Evolutionary conservation across 1,140 invertebrate species (phyloP).

Genomic region (Coptotermes formosanus): DNA sequence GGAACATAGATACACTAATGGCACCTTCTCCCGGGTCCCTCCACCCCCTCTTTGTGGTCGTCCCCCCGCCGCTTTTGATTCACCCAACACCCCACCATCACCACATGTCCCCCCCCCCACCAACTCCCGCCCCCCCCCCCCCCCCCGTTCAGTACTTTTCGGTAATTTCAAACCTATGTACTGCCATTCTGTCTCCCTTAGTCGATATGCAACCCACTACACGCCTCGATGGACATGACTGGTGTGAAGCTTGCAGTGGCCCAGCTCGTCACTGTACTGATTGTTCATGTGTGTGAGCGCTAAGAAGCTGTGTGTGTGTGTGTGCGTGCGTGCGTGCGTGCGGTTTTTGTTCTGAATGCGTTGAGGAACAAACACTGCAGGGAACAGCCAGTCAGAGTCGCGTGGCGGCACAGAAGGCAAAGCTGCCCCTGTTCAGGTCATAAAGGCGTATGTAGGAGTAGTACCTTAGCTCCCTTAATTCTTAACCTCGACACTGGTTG

Average conservation of each 20-base stretch:
- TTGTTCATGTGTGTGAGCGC: too few relatives aligned
- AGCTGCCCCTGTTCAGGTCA: too few relatives aligned
- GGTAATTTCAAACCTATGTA: constrained; percentile 14
- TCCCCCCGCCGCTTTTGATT: background rate
- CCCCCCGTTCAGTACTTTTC: background rate
- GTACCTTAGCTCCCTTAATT: too few relatives aligned
- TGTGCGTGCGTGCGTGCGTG: too few relatives aligned
- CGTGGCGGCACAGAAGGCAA: too few relatives aligned
- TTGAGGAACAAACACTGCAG: too few relatives aligned
- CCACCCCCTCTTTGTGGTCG: background rate
- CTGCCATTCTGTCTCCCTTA: constrained; percentile 8
- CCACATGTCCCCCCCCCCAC: background rate
- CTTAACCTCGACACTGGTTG: too few relatives aligned
- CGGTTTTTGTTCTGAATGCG: too few relatives aligned
- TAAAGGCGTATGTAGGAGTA: too few relatives aligned
- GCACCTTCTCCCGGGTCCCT: background rate
- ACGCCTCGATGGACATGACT: background rate
- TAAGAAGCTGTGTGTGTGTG: too few relatives aligned
- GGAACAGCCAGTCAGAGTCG: too few relatives aligned
- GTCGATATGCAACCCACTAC: constrained; percentile 2
- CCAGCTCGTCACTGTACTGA: too few relatives aligned
- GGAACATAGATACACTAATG: background rate
- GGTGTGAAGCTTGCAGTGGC: background rate
- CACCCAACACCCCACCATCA: background rate
- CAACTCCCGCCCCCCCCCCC: background rate